These are phyloP conservation scores for Enteromius trimaculatus DNA, from an alignment of 2,797 vertebrate species.

Conservation along the genomic window DNA sequence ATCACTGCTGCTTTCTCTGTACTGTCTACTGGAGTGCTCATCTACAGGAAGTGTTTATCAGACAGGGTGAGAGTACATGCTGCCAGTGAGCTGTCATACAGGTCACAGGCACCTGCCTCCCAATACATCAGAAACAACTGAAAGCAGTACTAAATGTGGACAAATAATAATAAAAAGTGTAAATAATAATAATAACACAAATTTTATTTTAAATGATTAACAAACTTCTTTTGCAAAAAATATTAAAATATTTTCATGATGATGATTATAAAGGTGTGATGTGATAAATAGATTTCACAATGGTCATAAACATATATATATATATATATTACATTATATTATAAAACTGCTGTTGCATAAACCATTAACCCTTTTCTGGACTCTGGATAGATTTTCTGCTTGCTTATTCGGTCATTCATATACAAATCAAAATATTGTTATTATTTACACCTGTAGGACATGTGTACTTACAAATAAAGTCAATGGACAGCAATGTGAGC, in stretches of 20 bases:
- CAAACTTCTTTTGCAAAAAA: background rate
- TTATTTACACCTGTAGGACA: background rate
- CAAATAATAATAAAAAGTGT: background rate
- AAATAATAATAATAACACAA: background rate
- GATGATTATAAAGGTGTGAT: background rate
- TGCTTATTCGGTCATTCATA: background rate
- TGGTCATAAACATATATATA: constrained; percentile 11
- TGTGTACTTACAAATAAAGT: background rate
- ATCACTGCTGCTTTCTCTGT: constrained; percentile 49
- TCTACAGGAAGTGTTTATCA: constrained; percentile 59
- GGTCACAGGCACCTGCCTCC: constrained; percentile 35
- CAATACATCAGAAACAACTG: background rate
- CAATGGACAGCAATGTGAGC: background rate
- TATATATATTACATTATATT: too few species aligned
- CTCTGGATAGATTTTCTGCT: too few species aligned
- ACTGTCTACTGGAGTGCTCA: constrained; percentile 48
- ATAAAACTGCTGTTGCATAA: background rate
- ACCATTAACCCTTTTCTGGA: background rate
- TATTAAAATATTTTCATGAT: background rate
- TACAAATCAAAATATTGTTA: background rate
- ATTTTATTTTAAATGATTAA: background rate
- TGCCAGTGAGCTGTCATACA: constrained; percentile 34
- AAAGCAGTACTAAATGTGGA: background rate
- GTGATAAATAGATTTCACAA: background rate
- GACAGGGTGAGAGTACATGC: constrained; percentile 55